phyloP scores from a whole-genome alignment of 2,888 invertebrate species.

The Macaria liturata region DNA sequence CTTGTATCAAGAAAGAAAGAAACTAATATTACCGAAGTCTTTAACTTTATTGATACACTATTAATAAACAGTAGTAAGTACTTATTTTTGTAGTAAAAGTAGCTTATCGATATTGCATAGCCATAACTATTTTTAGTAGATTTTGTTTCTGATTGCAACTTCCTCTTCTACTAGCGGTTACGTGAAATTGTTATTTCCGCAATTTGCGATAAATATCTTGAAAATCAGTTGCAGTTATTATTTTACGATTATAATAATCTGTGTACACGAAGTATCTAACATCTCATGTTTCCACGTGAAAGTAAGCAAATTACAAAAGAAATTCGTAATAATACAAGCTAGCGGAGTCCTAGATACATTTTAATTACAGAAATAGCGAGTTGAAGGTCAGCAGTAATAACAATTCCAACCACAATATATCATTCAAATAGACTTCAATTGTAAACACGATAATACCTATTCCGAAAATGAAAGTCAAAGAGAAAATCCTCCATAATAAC shows the following conservation, averaged over 20 bases:
- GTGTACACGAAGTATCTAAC: no score
- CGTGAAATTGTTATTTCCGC: constrained; percentile 2
- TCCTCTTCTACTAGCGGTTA: constrained; percentile 2
- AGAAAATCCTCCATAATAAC: constrained; percentile 14
- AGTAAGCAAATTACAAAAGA: background rate
- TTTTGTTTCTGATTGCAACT: background rate
- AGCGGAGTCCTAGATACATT: no score
- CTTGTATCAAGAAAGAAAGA: no score
- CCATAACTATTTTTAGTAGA: no score
- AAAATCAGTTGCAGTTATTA: constrained; percentile 1
- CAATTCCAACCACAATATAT: constrained; percentile 7
- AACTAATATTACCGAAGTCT: no score
- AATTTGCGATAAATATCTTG: background rate
- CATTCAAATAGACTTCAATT: constrained; percentile 11
- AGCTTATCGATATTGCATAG: no score
- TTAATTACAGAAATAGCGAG: constrained; percentile 9
- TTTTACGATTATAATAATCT: constrained; percentile 5
- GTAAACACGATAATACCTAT: constrained; percentile 4
- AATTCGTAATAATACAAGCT: no score
- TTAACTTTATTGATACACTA: no score
- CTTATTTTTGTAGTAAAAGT: background rate
- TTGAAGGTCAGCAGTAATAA: constrained; percentile 12
- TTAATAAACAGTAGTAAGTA: no score
- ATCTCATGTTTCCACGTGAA: constrained; percentile 10
- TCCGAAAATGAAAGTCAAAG: constrained; percentile 25